Percentiles rank a stretch among this genome's conserved stretches.
Conservation (phyloP, 1,140 invertebrate species). For the Rhyacophila brunnea region DNA sequence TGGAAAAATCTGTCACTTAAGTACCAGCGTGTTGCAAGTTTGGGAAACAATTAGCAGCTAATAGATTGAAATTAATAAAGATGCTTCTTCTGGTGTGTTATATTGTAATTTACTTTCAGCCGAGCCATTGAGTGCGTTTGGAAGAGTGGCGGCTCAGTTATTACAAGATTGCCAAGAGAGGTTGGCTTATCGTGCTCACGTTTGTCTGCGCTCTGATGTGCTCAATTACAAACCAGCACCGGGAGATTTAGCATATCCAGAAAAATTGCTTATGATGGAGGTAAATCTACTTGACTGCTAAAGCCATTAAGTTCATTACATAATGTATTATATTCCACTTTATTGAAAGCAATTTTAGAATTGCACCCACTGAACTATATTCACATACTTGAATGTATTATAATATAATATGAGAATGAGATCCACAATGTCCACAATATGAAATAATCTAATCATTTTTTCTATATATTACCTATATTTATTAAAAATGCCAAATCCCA, state of each 20-base stretch:
- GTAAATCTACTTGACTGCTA: constrained; percentile 39
- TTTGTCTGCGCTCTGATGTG: constrained; percentile 92
- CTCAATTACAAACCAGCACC: constrained; percentile 83
- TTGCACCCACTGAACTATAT: neutral
- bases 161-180: constrained; percentile 96
- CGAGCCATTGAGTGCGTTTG: constrained; percentile 77
- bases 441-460: neutral
- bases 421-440: neutral
- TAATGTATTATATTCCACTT: constrained; percentile 2
- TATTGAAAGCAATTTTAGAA: no score
- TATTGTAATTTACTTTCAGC: constrained; percentile 38
- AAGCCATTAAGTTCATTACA: neutral
- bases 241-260: constrained; percentile 96
- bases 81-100: no score
- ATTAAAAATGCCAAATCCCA: no score
- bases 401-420: neutral
- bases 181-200: constrained; percentile 92
- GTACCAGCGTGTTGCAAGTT: no score
- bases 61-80: no score
- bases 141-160: constrained; percentile 79
- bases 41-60: no score
- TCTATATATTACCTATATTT: neutral
- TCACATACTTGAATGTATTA: neutral
- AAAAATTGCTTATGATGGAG: constrained; percentile 97
- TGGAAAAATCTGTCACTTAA: no score